Conservation (phyloP, 92 coral and sea anemone species). For the Heliopora coerulea region DNA sequence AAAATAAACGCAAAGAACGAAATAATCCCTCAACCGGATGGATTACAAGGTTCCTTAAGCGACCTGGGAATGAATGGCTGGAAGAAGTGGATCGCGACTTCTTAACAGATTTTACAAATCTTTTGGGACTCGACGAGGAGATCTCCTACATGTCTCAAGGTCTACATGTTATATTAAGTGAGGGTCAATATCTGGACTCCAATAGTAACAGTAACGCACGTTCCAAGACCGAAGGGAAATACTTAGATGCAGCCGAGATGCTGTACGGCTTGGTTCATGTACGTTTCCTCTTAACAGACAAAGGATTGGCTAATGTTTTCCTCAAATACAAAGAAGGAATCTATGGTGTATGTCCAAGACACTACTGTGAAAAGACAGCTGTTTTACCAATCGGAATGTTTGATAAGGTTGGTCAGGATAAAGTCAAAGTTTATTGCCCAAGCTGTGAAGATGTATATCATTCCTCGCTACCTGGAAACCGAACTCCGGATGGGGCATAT, state of each 20-base stretch:
- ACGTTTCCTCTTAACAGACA: conserved; percentile 65
- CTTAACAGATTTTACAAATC: conserved; percentile 70
- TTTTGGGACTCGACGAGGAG: conserved; percentile 77
- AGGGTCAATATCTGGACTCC: conserved; percentile 52
- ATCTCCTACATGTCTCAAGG: conserved; percentile 63
- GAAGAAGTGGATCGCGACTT: conserved; percentile 87
- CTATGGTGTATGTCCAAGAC: conserved; percentile 86
- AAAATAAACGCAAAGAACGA: conserved; percentile 26
- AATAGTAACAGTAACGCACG: conserved; percentile 55
- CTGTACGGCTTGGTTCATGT: conserved; percentile 79
- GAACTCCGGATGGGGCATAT: conserved; percentile 74
- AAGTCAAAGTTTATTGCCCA: conserved; percentile 79
- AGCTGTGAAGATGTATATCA: conserved; percentile 73
- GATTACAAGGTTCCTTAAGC: conserved; percentile 81
- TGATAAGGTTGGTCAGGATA: conserved; percentile 76
- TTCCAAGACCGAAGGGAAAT: conserved; percentile 48
- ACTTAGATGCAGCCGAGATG: conserved; percentile 65
- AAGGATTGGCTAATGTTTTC: conserved; percentile 78
- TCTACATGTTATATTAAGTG: conserved; percentile 59
- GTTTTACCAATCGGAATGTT: conserved; percentile 84
- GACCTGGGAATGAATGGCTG: conserved; percentile 80
- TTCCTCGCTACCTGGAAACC: conserved; percentile 64
- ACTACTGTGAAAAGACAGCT: conserved; percentile 63
- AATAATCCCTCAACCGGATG: conserved; percentile 58
- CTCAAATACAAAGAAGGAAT: conserved; percentile 74